phyloP scores from a whole-genome alignment of 2,888 invertebrate species.

The Athripsodes cinereus region DNA sequence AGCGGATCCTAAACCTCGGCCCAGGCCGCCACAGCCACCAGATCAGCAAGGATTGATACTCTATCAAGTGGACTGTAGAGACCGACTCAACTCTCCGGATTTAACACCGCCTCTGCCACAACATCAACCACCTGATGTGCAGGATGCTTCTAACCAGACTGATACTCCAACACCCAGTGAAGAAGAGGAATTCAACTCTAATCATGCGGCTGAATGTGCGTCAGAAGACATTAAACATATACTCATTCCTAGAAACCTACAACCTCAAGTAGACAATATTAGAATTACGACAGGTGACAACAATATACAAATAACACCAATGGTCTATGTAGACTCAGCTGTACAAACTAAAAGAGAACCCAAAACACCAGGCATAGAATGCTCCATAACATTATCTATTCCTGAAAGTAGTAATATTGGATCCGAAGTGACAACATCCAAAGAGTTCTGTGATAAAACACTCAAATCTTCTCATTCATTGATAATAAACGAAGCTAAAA shows the following conservation, averaged over 20 bases:
- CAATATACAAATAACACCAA: conserved; percentile 13
- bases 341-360: conserved; percentile 20
- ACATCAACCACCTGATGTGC: conserved; percentile 57
- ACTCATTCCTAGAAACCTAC: conserved; percentile 8
- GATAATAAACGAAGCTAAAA: not conserved
- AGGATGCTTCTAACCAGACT: conserved; percentile 79
- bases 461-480: not conserved
- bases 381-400: not conserved
- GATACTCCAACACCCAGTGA: conserved; percentile 67
- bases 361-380: conserved; percentile 13
- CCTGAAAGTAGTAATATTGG: conserved; percentile 4
- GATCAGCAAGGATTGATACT: conserved; percentile 36
- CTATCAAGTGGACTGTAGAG: conserved; percentile 33
- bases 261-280: conserved; percentile 5
- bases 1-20: conserved; percentile 50
- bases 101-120: conserved; percentile 38
- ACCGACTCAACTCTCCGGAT: conserved; percentile 46
- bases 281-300: conserved; percentile 15
- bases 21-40: conserved; percentile 43
- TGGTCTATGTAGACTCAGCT: conserved; percentile 10
- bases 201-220: conserved; percentile 12
- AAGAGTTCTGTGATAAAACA: not conserved
- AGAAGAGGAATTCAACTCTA: conserved; percentile 41
- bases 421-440: not conserved
- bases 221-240: conserved; percentile 18